Percentiles rank a stretch among this genome's conserved stretches.
phyloP scores from a whole-genome alignment of 2,888 invertebrate species.

The Agrochola lychnidis region DNA sequence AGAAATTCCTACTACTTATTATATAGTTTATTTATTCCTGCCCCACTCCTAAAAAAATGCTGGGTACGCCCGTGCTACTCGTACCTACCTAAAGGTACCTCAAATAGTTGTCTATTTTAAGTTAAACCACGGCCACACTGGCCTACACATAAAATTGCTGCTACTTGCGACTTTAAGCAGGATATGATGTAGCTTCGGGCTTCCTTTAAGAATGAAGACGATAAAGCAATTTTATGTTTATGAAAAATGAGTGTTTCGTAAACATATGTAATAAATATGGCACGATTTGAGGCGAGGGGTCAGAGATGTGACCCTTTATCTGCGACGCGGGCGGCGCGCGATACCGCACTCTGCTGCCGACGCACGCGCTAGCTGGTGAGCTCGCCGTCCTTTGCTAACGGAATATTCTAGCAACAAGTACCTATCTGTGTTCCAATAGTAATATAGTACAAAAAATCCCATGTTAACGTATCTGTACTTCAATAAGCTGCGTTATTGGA shows the following conservation, averaged over 20 bases:
- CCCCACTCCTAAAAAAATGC: no score
- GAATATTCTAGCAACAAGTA: slow-evolving; percentile 37
- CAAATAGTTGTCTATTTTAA: neutral
- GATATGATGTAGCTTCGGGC: slow-evolving; percentile 24
- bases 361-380: slow-evolving; percentile 60
- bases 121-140: neutral
- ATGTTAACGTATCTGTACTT: neutral
- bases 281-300: slow-evolving; percentile 57
- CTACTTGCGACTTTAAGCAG: slow-evolving; percentile 13
- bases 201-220: slow-evolving; percentile 7
- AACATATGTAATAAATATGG: slow-evolving; percentile 39
- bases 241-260: slow-evolving; percentile 25
- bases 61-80: neutral
- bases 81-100: neutral
- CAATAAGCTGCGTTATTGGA: neutral
- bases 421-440: neutral
- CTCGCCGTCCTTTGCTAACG: slow-evolving; percentile 12
- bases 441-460: neutral
- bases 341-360: slow-evolving; percentile 54
- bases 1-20: no score
- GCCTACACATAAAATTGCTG: slow-evolving; percentile 20
- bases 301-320: slow-evolving; percentile 64
- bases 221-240: slow-evolving; percentile 26
- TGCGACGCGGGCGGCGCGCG: slow-evolving; percentile 33
- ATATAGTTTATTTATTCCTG: no score